A percentile compares a stretch with the other conserved stretches of the same genome.
Evolutionary conservation across 2,888 invertebrate species (phyloP).

Genomic region (Ypsolopha scabrella): DNA sequence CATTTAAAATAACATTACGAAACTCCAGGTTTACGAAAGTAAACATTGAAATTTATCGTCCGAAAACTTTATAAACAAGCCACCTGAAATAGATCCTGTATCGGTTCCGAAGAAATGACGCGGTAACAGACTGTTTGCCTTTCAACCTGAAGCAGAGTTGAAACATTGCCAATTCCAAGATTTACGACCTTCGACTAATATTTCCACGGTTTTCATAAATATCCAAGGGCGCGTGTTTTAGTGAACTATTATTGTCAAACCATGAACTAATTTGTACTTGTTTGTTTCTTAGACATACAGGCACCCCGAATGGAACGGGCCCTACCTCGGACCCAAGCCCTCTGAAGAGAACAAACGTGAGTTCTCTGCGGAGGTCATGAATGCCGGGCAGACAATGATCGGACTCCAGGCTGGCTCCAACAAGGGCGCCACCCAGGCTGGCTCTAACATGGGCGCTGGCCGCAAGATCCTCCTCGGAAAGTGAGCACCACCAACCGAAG

Average conservation of each 20-base stretch:
- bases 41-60: slow-evolving; percentile 10
- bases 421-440: slow-evolving; percentile 95
- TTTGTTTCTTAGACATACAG: slow-evolving; percentile 77
- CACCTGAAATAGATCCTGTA: slow-evolving; percentile 20
- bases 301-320: slow-evolving; percentile 87
- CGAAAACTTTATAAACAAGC: slow-evolving; percentile 12
- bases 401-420: slow-evolving; percentile 97
- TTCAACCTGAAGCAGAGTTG: slow-evolving; percentile 26
- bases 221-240: slow-evolving; percentile 35
- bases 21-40: slow-evolving; percentile 7
- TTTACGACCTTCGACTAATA: slow-evolving; percentile 57
- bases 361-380: slow-evolving; percentile 91
- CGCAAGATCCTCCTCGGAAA: slow-evolving; percentile 93
- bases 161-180: slow-evolving; percentile 48
- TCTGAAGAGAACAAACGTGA: slow-evolving; percentile 94
- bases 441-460: slow-evolving; percentile 89
- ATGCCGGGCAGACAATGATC: slow-evolving; percentile 89
- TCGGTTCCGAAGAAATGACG: slow-evolving; percentile 29
- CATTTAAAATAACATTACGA: slow-evolving; percentile 4
- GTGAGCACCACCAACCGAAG: slow-evolving; percentile 57
- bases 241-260: not conserved
- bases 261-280: not conserved
- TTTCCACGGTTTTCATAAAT: slow-evolving; percentile 65
- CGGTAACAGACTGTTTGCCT: slow-evolving; percentile 45
- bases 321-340: slow-evolving; percentile 94